phyloP scores from a whole-genome alignment of 2,888 invertebrate species.

The Lissonota sp. region DNA sequence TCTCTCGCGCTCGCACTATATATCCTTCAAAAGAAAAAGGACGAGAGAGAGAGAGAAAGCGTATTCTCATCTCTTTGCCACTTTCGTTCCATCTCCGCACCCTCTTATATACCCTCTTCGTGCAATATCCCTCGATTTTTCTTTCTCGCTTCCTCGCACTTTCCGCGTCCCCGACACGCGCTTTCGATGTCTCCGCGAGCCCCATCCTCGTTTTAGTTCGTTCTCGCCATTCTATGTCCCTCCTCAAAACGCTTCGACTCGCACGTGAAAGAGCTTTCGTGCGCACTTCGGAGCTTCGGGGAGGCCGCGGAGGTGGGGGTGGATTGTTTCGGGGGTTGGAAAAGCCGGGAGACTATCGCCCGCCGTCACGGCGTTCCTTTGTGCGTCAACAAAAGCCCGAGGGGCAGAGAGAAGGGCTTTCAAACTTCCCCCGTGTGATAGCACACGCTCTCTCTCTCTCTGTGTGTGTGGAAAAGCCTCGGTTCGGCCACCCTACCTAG shows the following conservation, averaged over 20 bases:
- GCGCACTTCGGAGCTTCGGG: slow-evolving; percentile 49
- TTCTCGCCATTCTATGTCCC: slow-evolving; percentile 25
- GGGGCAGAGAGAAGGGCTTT: slow-evolving; percentile 2
- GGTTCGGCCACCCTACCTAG: slow-evolving; percentile 30
- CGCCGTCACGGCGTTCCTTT: slow-evolving; percentile 79
- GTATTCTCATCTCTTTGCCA: slow-evolving; percentile 52
- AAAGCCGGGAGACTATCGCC: slow-evolving; percentile 74
- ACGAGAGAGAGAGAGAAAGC: slow-evolving; percentile 4
- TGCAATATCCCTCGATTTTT: slow-evolving; percentile 55
- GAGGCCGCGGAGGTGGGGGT: slow-evolving; percentile 12
- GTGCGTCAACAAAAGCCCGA: slow-evolving; percentile 78
- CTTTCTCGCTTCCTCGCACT: slow-evolving; percentile 40
- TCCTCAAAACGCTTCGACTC: slow-evolving; percentile 49
- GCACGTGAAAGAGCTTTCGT: slow-evolving; percentile 64
- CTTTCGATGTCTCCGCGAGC: too few relatives aligned
- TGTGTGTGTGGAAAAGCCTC: not conserved
- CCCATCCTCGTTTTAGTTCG: too few relatives aligned
- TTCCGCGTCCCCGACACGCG: slow-evolving; percentile 32
- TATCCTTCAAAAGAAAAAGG: slow-evolving; percentile 2
- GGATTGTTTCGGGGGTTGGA: slow-evolving; percentile 37
- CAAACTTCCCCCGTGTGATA: too few relatives aligned
- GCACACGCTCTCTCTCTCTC: too few relatives aligned
- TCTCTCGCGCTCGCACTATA: slow-evolving; percentile 48
- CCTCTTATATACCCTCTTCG: slow-evolving; percentile 51
- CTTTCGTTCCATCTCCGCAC: slow-evolving; percentile 57